A percentile compares a stretch with the other conserved stretches of the same genome.
These are phyloP conservation scores for Podarcis cretensis DNA, from an alignment of 2,113 vertebrate species.

Conservation along the genomic window DNA sequence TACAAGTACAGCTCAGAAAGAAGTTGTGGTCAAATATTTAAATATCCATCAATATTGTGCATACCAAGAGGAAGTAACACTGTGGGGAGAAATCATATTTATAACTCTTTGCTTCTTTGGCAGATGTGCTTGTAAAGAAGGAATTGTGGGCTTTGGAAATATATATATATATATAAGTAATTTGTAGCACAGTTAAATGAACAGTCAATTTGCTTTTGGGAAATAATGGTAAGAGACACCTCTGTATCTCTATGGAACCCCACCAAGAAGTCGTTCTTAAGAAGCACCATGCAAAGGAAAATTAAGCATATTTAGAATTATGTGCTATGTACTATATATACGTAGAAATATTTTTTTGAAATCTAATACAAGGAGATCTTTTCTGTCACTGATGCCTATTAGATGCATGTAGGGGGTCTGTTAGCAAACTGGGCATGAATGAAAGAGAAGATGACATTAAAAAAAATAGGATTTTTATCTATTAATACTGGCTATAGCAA, in stretches of 20 bases:
- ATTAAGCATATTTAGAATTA: not conserved
- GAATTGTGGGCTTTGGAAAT: not conserved
- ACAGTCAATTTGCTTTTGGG: not conserved
- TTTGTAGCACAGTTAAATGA: not conserved
- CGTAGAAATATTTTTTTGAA: not conserved
- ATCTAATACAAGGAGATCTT: slow-evolving; percentile 25
- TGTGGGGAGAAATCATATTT: not conserved
- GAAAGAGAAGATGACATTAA: slow-evolving; percentile 38
- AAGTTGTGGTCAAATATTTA: too few relatives aligned
- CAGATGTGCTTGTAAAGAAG: not conserved
- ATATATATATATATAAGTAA: not conserved
- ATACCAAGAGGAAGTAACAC: slow-evolving; percentile 13
- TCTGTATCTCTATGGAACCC: not conserved
- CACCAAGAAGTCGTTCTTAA: not conserved
- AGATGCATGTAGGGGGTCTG: not conserved
- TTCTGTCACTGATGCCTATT: not conserved
- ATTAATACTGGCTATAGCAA: slow-evolving; percentile 39
- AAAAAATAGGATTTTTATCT: slow-evolving; percentile 36
- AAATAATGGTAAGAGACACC: slow-evolving; percentile 8
- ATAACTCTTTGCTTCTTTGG: slow-evolving; percentile 2
- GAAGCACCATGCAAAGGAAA: slow-evolving; percentile 31
- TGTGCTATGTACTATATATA: not conserved
- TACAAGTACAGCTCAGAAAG: not conserved
- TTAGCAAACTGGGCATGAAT: slow-evolving; percentile 24
- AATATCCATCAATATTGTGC: not conserved